Base-by-base conservation (phyloP, 2,888 invertebrate species). In the Andrena camellia region DNA sequence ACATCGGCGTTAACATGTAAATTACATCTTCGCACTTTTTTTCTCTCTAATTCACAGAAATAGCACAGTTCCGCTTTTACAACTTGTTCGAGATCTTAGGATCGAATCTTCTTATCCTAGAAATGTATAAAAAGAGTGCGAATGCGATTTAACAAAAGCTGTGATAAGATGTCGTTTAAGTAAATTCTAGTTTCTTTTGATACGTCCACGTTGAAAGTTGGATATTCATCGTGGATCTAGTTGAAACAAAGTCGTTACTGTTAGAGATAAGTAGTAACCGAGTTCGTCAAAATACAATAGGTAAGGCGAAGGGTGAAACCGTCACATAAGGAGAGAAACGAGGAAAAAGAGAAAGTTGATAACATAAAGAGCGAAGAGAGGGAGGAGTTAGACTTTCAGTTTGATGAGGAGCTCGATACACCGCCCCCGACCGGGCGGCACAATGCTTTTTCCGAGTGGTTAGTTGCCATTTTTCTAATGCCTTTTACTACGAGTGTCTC, bases 381-480 rank as follows among this genome's bases (percentile, higher is more conserved):
- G 86, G 98, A 99, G 94, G 99, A 99, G 93, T 95, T 99, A 86
- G 98, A 99, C 94, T 99, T 99, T 95, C 98, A 98, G 95, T 98
- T 99, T 93, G 99, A 99, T 93, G 99, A 99, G 95, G 99, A 99
- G 94, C 95, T 99, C 84, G 98, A 98, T 79, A 95, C 94, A 86
- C 95, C 94, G 20, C 95, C 97, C 86, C 97, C 97, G 1, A 96
- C 96, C 77, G 98, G 97, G 23, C 95, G 98, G 81, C 96, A 96
- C 68, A 98, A 98, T 94, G 97, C 96, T 85, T 97, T 98, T 95
- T 96, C 97, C 86, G 96, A 97, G 92, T 97, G 96, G 97, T 84
- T 20, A 35, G 85, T 78, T 63, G 17, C 7, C 50, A 3, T 23
- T 68, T 17, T 6, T 69, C 8, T 13, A 0, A 13, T 13, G 6